These are phyloP conservation scores for Synergus itoensis DNA, from an alignment of 2,888 invertebrate genomes.

Conservation along the genomic window DNA sequence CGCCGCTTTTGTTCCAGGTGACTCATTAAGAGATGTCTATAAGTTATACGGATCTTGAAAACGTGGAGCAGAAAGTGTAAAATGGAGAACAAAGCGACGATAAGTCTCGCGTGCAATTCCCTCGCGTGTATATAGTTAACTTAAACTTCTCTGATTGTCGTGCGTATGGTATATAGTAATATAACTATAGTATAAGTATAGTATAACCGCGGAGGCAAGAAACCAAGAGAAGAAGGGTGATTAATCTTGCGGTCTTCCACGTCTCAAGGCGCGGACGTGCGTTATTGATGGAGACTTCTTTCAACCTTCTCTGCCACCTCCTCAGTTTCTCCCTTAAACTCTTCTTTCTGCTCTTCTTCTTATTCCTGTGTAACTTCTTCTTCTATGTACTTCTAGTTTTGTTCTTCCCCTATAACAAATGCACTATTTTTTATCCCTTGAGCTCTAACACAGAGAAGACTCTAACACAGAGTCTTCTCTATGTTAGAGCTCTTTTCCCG, in stretches of 20 bases:
- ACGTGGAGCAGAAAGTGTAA: neutral
- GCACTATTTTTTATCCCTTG: neutral
- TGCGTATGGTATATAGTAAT: constrained; percentile 57
- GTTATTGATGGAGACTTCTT: constrained; percentile 78
- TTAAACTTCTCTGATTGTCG: constrained; percentile 68
- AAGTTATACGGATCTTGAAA: neutral
- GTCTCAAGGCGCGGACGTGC: constrained; percentile 77
- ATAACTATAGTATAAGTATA: constrained; percentile 49
- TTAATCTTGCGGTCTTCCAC: constrained; percentile 78
- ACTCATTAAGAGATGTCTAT: neutral
- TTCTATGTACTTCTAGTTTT: no score
- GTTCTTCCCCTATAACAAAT: neutral
- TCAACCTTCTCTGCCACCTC: constrained; percentile 65
- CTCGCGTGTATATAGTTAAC: constrained; percentile 35
- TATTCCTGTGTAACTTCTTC: constrained; percentile 33
- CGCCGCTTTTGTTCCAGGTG: no score
- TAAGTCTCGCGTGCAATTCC: constrained; percentile 58
- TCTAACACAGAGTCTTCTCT: no score
- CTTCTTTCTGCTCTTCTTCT: constrained; percentile 33
- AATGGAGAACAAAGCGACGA: constrained; percentile 61
- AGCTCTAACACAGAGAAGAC: neutral
- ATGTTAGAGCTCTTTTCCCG: no score
- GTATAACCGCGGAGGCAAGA: constrained; percentile 71
- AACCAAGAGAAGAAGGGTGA: constrained; percentile 76
- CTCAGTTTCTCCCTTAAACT: constrained; percentile 14